Evolutionary conservation across 2,797 vertebrate genomes (phyloP).

Genomic region (Sphenodon punctatus): DNA sequence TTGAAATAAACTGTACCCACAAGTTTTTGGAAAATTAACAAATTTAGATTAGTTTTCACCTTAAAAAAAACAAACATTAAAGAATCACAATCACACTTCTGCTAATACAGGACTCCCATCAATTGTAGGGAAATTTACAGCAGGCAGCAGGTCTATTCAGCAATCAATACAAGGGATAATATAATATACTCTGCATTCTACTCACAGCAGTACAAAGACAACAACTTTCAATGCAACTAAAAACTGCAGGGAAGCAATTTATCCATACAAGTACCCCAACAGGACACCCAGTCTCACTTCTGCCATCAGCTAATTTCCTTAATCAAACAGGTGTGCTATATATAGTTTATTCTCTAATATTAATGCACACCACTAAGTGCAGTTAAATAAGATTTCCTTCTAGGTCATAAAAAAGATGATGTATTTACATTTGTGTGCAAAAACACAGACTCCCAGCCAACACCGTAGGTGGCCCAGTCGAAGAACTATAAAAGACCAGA

Average conservation of each 20-base stretch:
- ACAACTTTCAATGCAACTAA: constrained; percentile 20
- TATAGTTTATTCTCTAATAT: not conserved
- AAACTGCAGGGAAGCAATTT: not conserved
- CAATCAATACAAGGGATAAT: not conserved
- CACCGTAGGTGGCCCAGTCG: too few species aligned
- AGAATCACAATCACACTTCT: not conserved
- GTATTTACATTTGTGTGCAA: not conserved
- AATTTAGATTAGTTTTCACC: not conserved
- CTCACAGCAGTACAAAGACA: not conserved
- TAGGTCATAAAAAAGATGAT: not conserved
- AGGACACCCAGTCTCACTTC: not conserved
- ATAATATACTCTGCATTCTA: constrained; percentile 11
- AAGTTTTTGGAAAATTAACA: not conserved
- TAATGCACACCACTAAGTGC: not conserved
- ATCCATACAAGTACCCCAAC: not conserved
- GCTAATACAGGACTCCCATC: constrained; percentile 1
- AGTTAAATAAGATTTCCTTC: not conserved
- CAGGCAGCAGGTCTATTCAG: constrained; percentile 10
- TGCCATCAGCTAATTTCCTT: not conserved
- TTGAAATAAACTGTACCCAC: not conserved
- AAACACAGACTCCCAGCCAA: not conserved
- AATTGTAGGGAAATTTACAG: not conserved
- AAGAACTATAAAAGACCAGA: not conserved
- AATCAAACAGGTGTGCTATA: not conserved
- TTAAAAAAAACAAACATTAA: constrained; percentile 6